A percentile compares a stretch with the other conserved stretches of the same genome.
Conservation (phyloP, 1,140 invertebrate genomes). For the Microplitis mediator region DNA sequence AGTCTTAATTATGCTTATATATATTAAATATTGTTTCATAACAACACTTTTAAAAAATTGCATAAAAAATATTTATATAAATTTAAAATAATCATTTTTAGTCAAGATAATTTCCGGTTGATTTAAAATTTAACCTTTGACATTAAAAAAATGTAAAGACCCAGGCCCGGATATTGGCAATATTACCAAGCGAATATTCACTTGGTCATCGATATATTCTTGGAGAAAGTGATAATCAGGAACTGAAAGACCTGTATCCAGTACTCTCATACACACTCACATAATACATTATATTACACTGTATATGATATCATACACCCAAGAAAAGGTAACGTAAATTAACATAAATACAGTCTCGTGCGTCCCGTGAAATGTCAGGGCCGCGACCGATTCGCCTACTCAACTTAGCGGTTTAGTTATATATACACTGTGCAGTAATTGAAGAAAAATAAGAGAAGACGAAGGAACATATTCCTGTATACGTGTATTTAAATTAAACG, state of each 20-base stretch:
- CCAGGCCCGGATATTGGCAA: neutral
- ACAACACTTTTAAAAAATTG: too few species aligned
- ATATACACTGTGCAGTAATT: neutral
- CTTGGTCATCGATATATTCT: conserved; percentile 3
- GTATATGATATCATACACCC: neutral
- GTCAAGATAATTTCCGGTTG: neutral
- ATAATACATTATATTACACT: neutral
- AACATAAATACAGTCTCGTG: conserved; percentile 12
- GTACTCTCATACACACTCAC: neutral
- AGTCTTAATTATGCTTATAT: too few species aligned
- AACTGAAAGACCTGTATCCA: neutral
- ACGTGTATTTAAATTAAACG: too few species aligned
- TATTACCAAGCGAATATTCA: neutral
- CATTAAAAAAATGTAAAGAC: neutral
- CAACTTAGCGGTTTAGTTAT: neutral
- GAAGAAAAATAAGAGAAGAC: neutral
- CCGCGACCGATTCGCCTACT: conserved; percentile 6
- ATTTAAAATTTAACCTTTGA: neutral
- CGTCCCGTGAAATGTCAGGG: conserved; percentile 25
- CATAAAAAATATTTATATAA: too few species aligned
- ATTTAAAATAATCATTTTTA: too few species aligned
- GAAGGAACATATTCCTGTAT: neutral
- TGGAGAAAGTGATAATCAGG: conserved; percentile 12
- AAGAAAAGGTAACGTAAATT: neutral
- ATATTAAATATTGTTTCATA: too few species aligned